Evolutionary conservation across 2,888 invertebrate genomes (phyloP).

Genomic region (Conus canariensis): DNA sequence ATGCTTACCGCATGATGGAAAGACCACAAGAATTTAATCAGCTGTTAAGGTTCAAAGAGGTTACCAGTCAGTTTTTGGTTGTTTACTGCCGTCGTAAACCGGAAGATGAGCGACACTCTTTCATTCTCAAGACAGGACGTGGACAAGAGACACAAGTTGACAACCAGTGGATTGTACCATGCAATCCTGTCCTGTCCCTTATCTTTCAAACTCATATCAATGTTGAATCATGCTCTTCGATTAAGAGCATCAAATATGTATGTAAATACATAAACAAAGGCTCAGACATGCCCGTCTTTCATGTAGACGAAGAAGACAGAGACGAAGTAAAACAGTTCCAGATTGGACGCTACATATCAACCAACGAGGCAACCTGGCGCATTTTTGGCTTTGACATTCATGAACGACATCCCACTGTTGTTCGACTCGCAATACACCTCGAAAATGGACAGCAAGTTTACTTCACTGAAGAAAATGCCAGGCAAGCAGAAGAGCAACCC

Average conservation of each 20-base stretch:
- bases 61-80: conserved; percentile 41
- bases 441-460: too few relatives aligned
- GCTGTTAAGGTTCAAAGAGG: not conserved
- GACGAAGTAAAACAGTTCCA: conserved; percentile 72
- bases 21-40: conserved; percentile 26
- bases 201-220: conserved; percentile 76
- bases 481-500: too few relatives aligned
- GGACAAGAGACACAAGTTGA: conserved; percentile 39
- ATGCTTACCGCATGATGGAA: conserved; percentile 51
- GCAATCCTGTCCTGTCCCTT: conserved; percentile 56
- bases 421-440: conserved; percentile 58
- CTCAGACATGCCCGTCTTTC: conserved; percentile 47
- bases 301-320: not conserved
- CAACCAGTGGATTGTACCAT: conserved; percentile 55
- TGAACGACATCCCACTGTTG: conserved; percentile 62
- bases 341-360: conserved; percentile 71
- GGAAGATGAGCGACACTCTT: not conserved
- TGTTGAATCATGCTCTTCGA: conserved; percentile 75
- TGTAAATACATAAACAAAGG: conserved; percentile 78
- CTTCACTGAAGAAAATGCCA: too few relatives aligned
- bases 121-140: conserved; percentile 32
- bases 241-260: conserved; percentile 74
- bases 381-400: conserved; percentile 72
- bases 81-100: conserved; percentile 66
- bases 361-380: conserved; percentile 76